Evolutionary conservation across 2,888 invertebrate genomes (phyloP).

Genomic region (Oegoconia quadripuncta): DNA sequence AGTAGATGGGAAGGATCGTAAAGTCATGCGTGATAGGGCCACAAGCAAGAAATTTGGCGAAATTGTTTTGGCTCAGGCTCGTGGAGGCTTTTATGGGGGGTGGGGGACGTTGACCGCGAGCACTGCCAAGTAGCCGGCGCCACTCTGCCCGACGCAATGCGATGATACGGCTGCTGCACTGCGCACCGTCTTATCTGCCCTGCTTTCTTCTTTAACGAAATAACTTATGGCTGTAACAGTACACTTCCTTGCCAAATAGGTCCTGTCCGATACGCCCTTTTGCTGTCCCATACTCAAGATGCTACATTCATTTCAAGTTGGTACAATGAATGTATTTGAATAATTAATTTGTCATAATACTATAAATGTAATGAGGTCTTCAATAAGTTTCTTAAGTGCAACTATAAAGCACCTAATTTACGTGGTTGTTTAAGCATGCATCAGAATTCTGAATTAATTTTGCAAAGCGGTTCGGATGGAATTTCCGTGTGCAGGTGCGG

Average conservation of each 20-base stretch:
- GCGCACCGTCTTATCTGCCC: slow-evolving; percentile 59
- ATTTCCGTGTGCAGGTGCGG: too few species aligned
- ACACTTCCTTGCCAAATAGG: slow-evolving; percentile 60
- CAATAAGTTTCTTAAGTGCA: too few species aligned
- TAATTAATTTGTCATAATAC: too few species aligned
- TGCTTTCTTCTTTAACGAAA: slow-evolving; percentile 48
- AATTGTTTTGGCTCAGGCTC: slow-evolving; percentile 73
- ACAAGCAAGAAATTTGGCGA: slow-evolving; percentile 71
- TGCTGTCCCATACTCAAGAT: too few species aligned
- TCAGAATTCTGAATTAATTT: too few species aligned
- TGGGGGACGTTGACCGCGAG: slow-evolving; percentile 70
- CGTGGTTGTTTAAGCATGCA: too few species aligned
- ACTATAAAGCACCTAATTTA: too few species aligned
- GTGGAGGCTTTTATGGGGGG: slow-evolving; percentile 69
- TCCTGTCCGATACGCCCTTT: slow-evolving; percentile 27
- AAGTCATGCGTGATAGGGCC: slow-evolving; percentile 70
- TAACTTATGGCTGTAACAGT: slow-evolving; percentile 55
- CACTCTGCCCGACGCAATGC: slow-evolving; percentile 68
- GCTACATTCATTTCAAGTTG: too few species aligned
- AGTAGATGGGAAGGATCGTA: slow-evolving; percentile 57
- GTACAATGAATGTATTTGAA: too few species aligned
- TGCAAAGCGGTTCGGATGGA: too few species aligned
- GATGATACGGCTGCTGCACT: slow-evolving; percentile 64
- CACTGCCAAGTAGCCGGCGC: slow-evolving; percentile 75
- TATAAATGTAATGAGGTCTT: too few species aligned